Evolutionary conservation across 2,113 vertebrate species (phyloP), one percentile per base, ranked within the genome.

Genomic region (Poeciliopsis retropinna): DNA sequence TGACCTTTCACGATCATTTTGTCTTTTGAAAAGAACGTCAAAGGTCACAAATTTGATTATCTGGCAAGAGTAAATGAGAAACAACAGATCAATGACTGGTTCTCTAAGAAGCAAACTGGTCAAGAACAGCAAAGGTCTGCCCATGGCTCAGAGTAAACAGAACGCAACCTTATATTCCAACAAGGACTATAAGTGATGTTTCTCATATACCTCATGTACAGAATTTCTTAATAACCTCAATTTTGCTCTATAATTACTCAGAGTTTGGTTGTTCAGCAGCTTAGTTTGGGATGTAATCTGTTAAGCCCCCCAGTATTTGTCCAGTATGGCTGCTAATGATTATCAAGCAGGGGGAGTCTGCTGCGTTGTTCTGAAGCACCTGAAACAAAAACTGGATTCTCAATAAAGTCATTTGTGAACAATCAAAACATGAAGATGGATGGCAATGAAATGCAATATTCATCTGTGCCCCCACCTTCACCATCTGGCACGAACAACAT

Each of bases 401-500:
- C 76, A 67, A 87, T 89, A 86, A 65, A 63, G 60, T 70, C 81
- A 85, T 72, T 84, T 80, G 71, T 60, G 67, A 76, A 75, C 73
- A 76, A 84, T 86, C 84, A 86, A 86, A 78, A 84, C 66, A 64
- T 61, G 72, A 57, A 71, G 75, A 86, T 79, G 84, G 85, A 78
- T 86, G 82, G 66, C 67, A 80, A 81, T 87, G 78, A 90, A 90
- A 88, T 81, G 72, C 79, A 82, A 82, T 87, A 64, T 65, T 72
- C 72, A 78, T 37, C 81, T 78, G 76, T 64, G 70, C 72, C 78
- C 64, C 79, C 79, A 81, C 85, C 78, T 81, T 76, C 64, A 78
- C 93, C 93, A 94, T 94, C 92, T 94, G 90, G 88, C 81, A 57
- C 60, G 64, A 81, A 86, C 75, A 85, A 87, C 78, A 73, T 87